A percentile compares a stretch with the other conserved stretches of the same genome.
Evolutionary conservation across 2,797 vertebrate genomes (phyloP).

Genomic region (Pseudochromis fuscus): DNA sequence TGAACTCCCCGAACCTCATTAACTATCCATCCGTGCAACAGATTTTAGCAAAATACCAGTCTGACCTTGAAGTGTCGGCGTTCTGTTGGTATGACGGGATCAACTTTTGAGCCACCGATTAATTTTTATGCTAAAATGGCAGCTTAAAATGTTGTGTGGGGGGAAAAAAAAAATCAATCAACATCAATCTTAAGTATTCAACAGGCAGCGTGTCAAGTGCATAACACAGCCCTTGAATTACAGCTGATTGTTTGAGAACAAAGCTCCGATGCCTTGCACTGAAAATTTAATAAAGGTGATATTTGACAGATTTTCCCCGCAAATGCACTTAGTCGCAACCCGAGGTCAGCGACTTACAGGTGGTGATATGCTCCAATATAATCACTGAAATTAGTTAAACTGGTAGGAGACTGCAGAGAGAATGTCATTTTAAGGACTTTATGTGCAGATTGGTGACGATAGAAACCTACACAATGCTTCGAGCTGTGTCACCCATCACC

Average conservation of each 20-base stretch:
- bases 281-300: background rate
- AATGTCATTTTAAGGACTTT: too few species aligned
- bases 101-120: background rate
- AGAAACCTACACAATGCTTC: constrained; percentile 37
- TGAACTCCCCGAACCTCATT: constrained; percentile 16
- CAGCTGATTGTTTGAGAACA: background rate
- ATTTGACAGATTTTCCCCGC: too few species aligned
- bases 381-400: background rate
- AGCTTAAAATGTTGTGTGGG: background rate
- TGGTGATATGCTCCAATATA: background rate
- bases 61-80: background rate
- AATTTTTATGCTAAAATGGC: background rate
- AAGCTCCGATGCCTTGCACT: background rate
- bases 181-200: background rate
- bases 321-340: background rate
- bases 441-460: constrained; percentile 2
- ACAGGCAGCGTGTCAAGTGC: background rate
- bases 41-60: background rate
- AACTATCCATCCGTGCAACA: background rate
- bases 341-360: background rate
- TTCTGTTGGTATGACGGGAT: background rate
- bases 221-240: background rate
- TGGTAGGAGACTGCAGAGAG: too few species aligned
- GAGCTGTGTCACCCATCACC: constrained; percentile 18
- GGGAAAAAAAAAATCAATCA: background rate